Base-by-base conservation (phyloP, 2,113 vertebrate species). In the Crotophaga sulcirostris region DNA sequence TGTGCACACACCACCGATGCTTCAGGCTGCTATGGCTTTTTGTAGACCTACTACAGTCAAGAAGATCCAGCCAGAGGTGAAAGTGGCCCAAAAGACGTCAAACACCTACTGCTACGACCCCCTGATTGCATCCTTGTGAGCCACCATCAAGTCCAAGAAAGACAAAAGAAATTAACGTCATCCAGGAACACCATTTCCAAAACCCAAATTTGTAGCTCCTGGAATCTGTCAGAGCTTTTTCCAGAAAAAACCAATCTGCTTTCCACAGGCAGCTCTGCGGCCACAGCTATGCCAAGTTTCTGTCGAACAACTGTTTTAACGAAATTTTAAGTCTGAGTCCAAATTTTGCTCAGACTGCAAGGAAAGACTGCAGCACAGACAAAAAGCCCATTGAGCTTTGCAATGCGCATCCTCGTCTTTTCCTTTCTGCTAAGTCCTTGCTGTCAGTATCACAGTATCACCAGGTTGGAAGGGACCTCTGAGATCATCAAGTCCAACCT, bases 201-300 rank as follows among this genome's bases (percentile, higher is more conserved):
- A 81, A 18, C 38, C 47, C 80, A 60, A 7, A 84, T 84, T 11
- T 74, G 68, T 9, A 85, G 79, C 73, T 95, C 51, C 90, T 94
- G 85, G 82, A 70, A 73, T 80, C 34, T 80, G 58, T 88, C 64
- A 92, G 81, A 93, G 88, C 62, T 54, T 95, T 94, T 88, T 93
- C 85, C 90, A 93, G 64, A 5, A 92, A 69, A 82, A 86, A 63
- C 3, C 56, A 88, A 84, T 74, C 69, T 70, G 77, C 87, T 91
- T 74, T 80, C 69, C 92, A 77, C 83, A 77, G 63, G 89, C 96
- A 89, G 89, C 73, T 28, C 90, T 63, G 38, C 38, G 64, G 83
- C 42, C 1, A 4, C 68, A 77, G 86, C 68, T 2, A 20, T 0
- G 80, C 94, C 90, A 94, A 89, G 52, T 90, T 96, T 67, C 94